Evolutionary conservation across 2,113 vertebrate species (phyloP).

Genomic region (Cyprinodon variegatus): DNA sequence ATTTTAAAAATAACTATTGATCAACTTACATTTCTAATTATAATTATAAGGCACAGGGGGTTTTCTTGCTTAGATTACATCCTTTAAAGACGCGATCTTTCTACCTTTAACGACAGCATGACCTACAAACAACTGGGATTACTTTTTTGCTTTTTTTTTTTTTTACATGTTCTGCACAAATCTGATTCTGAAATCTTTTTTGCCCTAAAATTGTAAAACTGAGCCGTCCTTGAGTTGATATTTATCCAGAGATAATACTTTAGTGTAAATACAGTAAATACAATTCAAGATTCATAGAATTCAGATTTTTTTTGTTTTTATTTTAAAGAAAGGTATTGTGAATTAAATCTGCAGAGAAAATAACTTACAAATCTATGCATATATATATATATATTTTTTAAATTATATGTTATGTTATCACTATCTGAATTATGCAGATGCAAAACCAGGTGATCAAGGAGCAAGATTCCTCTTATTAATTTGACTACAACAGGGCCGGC

Average conservation of each 20-base stretch:
- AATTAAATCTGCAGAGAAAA: neutral
- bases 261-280: neutral
- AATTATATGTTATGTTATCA: too few species aligned
- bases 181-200: neutral
- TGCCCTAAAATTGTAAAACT: too few species aligned
- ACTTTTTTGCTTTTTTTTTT: neutral
- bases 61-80: neutral
- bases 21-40: neutral
- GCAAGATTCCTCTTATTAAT: constrained; percentile 69
- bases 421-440: constrained; percentile 55
- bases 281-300: neutral
- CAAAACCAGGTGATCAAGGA: constrained; percentile 75
- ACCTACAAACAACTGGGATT: too few species aligned
- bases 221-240: neutral
- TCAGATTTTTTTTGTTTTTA: neutral
- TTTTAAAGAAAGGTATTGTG: neutral
- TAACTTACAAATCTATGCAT: too few species aligned
- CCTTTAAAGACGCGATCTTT: neutral
- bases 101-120: neutral
- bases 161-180: neutral
- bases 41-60: neutral
- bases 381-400: neutral
- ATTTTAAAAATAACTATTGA: neutral
- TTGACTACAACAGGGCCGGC: constrained; percentile 63
- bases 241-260: neutral